Conservation (phyloP, 2,797 vertebrate genomes). For the Acanthis flammea region DNA sequence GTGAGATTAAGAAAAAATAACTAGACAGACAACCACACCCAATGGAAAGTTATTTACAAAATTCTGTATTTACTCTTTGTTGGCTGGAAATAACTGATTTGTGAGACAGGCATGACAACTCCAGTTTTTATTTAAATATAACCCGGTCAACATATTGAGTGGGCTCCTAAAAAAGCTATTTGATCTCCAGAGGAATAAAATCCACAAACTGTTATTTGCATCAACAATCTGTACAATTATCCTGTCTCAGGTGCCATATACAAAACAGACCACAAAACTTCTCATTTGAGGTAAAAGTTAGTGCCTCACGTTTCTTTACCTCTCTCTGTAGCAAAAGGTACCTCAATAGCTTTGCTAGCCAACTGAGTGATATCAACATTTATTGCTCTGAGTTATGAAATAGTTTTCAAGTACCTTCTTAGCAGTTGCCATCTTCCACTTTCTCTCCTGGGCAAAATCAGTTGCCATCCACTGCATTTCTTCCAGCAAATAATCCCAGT, state of each 20-base stretch:
- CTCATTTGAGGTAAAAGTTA: neutral
- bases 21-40: neutral
- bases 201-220: neutral
- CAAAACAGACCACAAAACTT: neutral
- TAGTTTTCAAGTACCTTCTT: slow-evolving; percentile 84
- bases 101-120: neutral
- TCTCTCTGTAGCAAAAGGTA: neutral
- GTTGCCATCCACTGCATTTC: slow-evolving; percentile 99
- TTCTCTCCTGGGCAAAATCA: slow-evolving; percentile 96
- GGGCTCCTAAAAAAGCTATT: neutral
- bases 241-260: neutral
- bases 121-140: neutral
- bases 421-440: slow-evolving; percentile 97
- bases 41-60: neutral
- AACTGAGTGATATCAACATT: neutral
- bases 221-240: neutral
- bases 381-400: neutral
- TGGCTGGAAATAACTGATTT: neutral
- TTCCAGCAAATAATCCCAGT: slow-evolving; percentile 97
- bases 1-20: neutral
- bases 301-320: neutral
- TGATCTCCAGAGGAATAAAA: neutral
- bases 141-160: neutral
- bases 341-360: neutral
- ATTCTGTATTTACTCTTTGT: neutral